phyloP scores from a whole-genome alignment of 2,888 invertebrate species.

The Candidula unifasciata region DNA sequence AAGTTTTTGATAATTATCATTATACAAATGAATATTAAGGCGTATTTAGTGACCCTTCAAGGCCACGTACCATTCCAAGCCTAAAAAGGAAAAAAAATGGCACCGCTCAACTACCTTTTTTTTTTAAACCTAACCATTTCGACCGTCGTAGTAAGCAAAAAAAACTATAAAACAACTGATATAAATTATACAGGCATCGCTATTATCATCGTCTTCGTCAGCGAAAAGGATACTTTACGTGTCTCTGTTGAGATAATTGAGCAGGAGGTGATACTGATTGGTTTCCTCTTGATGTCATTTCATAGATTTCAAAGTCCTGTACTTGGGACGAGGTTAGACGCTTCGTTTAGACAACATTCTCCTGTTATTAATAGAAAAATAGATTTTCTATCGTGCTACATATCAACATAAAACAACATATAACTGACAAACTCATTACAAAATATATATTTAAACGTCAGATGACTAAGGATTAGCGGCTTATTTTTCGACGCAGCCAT shows the following conservation, averaged over 20 bases:
- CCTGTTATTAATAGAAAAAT: conserved; percentile 66
- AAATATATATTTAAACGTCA: conserved; percentile 25
- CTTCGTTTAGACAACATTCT: conserved; percentile 75
- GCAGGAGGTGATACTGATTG: conserved; percentile 70
- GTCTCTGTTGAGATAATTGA: conserved; percentile 66
- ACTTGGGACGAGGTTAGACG: conserved; percentile 69
- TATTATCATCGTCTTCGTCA: neutral
- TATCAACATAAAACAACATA: conserved; percentile 6
- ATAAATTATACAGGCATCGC: neutral
- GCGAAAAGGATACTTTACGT: conserved; percentile 66
- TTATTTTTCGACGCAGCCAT: conserved; percentile 71
- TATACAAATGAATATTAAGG: too few species aligned
- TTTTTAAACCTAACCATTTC: neutral
- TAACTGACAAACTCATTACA: conserved; percentile 4
- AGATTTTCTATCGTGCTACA: conserved; percentile 39
- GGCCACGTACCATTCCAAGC: neutral
- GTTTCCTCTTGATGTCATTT: conserved; percentile 73
- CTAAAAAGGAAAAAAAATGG: conserved; percentile 7
- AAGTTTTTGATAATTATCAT: neutral
- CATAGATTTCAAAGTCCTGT: conserved; percentile 72
- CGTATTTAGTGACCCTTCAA: conserved; percentile 5
- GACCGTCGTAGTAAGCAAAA: conserved; percentile 1
- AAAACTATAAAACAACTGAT: neutral
- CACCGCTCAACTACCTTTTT: neutral
- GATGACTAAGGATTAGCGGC: conserved; percentile 69